These are phyloP conservation scores for Heliothis peltigera DNA, from an alignment of 2,888 invertebrate genomes.

Conservation along the genomic window DNA sequence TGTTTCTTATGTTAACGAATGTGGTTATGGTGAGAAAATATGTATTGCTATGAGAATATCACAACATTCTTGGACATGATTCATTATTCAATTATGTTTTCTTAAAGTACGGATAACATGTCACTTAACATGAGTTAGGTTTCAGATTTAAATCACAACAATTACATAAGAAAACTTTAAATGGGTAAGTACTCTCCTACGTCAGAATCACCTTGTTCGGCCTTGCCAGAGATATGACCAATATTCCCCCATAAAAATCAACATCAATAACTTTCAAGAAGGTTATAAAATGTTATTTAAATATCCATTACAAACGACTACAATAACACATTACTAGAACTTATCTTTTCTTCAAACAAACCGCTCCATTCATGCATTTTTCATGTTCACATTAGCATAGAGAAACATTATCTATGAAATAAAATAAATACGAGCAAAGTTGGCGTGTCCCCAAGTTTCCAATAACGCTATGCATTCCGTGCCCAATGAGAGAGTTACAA, in stretches of 20 bases:
- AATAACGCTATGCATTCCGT: conserved; percentile 32
- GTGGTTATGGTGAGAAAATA: conserved; percentile 32
- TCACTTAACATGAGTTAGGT: no score
- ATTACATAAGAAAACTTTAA: no score
- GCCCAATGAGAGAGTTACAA: conserved; percentile 23
- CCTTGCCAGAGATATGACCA: no score
- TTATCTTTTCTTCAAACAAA: neutral
- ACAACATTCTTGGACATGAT: neutral
- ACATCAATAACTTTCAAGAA: no score
- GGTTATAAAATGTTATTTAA: neutral
- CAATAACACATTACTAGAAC: neutral
- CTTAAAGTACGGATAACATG: no score
- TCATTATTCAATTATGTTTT: no score
- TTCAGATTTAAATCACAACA: no score
- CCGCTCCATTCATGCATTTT: neutral
- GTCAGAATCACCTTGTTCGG: no score
- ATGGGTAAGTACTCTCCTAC: no score
- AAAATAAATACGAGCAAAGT: conserved; percentile 33
- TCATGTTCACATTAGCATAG: conserved; percentile 17
- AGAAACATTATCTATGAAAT: conserved; percentile 29
- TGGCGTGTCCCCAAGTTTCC: conserved; percentile 51
- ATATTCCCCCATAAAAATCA: no score
- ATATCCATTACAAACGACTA: neutral
- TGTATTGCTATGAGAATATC: conserved; percentile 25
- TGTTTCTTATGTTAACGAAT: conserved; percentile 49